Percentiles rank a stretch among this genome's conserved stretches.
Conservation (phyloP, 2,888 invertebrate genomes). For the Ennomos fuscantarius region DNA sequence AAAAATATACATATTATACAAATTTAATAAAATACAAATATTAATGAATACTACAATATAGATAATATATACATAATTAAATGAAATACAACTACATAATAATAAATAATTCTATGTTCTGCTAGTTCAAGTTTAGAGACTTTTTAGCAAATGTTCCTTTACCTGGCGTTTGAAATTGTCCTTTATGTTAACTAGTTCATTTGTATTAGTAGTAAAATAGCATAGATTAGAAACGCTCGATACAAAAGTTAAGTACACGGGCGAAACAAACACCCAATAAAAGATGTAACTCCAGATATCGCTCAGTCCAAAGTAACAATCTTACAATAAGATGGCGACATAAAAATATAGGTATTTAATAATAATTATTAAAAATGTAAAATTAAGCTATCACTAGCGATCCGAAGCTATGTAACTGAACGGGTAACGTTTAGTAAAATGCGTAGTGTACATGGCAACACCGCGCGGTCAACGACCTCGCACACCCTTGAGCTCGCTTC, state of each 20-base stretch:
- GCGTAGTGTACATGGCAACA: constrained; percentile 57
- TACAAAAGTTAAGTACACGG: constrained; percentile 17
- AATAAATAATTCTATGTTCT: too few species aligned
- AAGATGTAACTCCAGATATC: constrained; percentile 1
- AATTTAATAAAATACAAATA: too few species aligned
- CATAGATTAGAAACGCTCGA: too few species aligned
- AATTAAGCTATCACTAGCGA: constrained; percentile 76
- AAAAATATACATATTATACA: too few species aligned
- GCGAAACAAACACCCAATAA: background rate
- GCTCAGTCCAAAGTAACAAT: constrained; percentile 14
- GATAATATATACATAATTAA: too few species aligned
- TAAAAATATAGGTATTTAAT: constrained; percentile 33
- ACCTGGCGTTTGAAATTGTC: too few species aligned
- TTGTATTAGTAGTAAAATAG: too few species aligned
- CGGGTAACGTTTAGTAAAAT: constrained; percentile 73
- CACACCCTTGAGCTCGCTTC: constrained; percentile 1
- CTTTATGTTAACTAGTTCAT: too few species aligned
- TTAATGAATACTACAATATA: too few species aligned
- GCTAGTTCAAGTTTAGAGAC: too few species aligned
- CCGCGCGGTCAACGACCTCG: constrained; percentile 40
- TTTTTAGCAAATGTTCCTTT: too few species aligned
- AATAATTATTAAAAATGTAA: constrained; percentile 56
- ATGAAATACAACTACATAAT: too few species aligned
- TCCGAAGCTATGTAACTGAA: constrained; percentile 73
- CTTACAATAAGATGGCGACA: constrained; percentile 33